Evolutionary conservation across 1,140 invertebrate genomes (phyloP), one percentile per base, ranked within the genome.

Genomic region (Fopius arisanus): DNA sequence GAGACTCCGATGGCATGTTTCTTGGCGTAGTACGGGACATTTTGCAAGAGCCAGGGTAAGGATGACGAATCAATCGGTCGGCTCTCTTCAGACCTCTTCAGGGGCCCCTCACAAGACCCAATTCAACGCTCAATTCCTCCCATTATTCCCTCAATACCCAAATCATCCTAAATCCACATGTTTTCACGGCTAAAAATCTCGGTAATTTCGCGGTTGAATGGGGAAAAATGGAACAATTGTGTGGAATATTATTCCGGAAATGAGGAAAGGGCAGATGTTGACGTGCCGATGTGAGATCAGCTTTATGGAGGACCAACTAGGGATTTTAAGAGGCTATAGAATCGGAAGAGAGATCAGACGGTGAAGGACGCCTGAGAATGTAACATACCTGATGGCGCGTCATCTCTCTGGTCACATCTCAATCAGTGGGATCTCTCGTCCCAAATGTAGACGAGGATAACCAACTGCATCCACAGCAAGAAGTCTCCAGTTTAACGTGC

Each of bases 1-100:
- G 54, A 37, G 19, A 59, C 40, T 48, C 67, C 51, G 67, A 48
- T 41, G 67, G 29, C 67, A 69, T 67, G 40, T 68, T 37, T 68
- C 37, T 41, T 33, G 21, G 70, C n/a, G 70, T 75, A 62, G 33
- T 62, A 54, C 28, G 19, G 19, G 59, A 33, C 21, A 2, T 21
- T 65, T 65, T 65, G 16, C 28, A 21, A n/a, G 70, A 23, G 33
- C 69, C 21, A 68, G 31, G 2, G 26, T 3, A 75, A 76, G 72
- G 74, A 81, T 84, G 81, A 84, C 76, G 80, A 82, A 77, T 83
- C 80, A 84, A 82, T 83, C 72, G 43, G 14, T 14, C 14, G 3
- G 43, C 5, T 48, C 43, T 19, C 43, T n/a, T n/a, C n/a, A n/a
- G n/a, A n/a, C 43, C 43, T 48, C 43, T 19, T 48, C 14, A n/a